phyloP scores from a whole-genome alignment of 2,113 vertebrate species.

The Caloenas nicobarica region DNA sequence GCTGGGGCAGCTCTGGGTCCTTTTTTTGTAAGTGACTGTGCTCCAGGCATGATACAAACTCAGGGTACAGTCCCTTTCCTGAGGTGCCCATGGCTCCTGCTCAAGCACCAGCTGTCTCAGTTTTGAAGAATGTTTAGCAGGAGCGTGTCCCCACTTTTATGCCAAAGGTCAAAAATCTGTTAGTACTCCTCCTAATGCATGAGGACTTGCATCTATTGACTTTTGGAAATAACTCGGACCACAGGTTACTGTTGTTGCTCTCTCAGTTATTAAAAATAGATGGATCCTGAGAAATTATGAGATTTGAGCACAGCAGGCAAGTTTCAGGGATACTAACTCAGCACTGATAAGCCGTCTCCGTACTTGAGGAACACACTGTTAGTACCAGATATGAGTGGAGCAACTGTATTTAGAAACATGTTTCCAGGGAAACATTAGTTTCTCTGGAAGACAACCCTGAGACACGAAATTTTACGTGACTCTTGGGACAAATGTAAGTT shows the following conservation, averaged over 20 bases:
- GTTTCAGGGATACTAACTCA: background rate
- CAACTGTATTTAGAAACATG: constrained; percentile 33
- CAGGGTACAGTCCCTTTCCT: background rate
- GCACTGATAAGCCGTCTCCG: constrained; percentile 21
- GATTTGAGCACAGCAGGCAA: background rate
- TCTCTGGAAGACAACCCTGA: constrained; percentile 30
- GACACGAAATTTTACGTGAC: constrained; percentile 17
- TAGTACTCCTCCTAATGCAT: background rate
- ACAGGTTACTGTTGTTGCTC: background rate
- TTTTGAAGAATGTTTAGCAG: background rate
- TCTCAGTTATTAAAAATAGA: background rate
- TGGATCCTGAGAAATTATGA: background rate
- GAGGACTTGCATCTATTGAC: background rate
- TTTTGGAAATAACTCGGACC: background rate
- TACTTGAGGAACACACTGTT: constrained; percentile 61
- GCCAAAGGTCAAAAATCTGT: background rate
- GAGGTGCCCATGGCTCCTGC: background rate
- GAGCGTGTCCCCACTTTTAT: background rate
- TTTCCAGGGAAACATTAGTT: constrained; percentile 58
- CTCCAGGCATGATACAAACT: background rate
- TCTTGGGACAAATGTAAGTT: constrained; percentile 34
- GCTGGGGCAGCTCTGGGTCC: background rate
- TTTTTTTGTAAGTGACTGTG: background rate
- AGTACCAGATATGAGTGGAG: constrained; percentile 4
- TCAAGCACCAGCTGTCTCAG: background rate